Percentiles rank a stretch among this genome's conserved stretches.
These are phyloP conservation scores for Andrena bucephala DNA, from an alignment of 2,888 invertebrate genomes.

Conservation along the genomic window DNA sequence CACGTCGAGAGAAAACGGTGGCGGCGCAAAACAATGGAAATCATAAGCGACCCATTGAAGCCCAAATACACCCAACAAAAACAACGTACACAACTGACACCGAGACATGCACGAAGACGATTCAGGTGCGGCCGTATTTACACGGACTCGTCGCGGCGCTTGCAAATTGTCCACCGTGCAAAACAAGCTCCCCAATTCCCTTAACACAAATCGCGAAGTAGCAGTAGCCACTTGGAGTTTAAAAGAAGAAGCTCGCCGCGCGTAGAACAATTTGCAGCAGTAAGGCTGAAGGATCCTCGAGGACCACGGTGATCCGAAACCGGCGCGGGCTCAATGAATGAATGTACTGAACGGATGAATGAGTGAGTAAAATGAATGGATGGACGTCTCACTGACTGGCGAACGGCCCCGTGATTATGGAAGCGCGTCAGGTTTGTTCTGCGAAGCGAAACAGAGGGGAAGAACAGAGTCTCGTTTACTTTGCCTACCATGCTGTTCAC, in stretches of 20 bases:
- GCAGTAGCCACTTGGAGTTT: not conserved
- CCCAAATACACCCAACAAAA: constrained; percentile 18
- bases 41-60: constrained; percentile 35
- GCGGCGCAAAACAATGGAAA: constrained; percentile 42
- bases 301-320: constrained; percentile 22
- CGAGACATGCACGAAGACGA: constrained; percentile 68
- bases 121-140: constrained; percentile 53
- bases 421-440: constrained; percentile 58
- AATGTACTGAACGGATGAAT: constrained; percentile 23
- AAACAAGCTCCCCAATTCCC: not conserved
- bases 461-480: constrained; percentile 55
- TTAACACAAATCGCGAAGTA: not conserved
- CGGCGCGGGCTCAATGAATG: constrained; percentile 5
- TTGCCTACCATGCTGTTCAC: constrained; percentile 77
- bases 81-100: constrained; percentile 63
- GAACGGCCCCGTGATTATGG: constrained; percentile 44
- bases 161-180: constrained; percentile 35
- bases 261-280: constrained; percentile 41
- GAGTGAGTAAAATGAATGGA: constrained; percentile 36
- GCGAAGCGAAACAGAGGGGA: constrained; percentile 61
- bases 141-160: constrained; percentile 36
- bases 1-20: constrained; percentile 50
- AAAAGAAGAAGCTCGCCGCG: not conserved
- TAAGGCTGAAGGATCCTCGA: constrained; percentile 12
- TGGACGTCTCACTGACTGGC: constrained; percentile 39